Percentiles rank a stretch among this genome's conserved stretches.
Conservation (phyloP, 2,797 vertebrate species). For the Onychomys leucogaster region DNA sequence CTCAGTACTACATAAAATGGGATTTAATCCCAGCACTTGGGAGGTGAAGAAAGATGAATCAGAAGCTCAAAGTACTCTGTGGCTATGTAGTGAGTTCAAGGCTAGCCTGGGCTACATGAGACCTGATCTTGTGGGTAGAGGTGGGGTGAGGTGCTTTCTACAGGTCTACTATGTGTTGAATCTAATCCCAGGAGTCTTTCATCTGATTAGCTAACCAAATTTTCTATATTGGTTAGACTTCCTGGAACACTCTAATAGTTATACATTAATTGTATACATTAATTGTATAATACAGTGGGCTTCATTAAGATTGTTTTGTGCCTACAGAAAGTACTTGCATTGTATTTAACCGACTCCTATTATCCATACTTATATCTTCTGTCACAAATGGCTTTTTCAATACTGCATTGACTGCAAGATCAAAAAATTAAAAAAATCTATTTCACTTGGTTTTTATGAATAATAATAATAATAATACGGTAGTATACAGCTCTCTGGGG, state of each 20-base stretch:
- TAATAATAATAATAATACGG: not conserved
- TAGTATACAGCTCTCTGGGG: not conserved
- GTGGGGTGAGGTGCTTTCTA: not conserved
- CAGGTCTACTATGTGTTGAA: not conserved
- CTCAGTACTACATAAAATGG: not conserved
- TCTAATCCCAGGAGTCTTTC: not conserved
- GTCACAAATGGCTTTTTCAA: not conserved
- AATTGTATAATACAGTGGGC: not conserved
- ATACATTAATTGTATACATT: not conserved
- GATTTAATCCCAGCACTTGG: not conserved
- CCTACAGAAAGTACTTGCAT: not conserved
- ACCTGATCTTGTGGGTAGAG: not conserved
- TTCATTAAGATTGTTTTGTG: not conserved
- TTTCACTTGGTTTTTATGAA: constrained; percentile 31
- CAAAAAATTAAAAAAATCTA: not conserved
- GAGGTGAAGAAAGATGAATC: not conserved
- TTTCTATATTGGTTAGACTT: not conserved
- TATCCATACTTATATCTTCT: not conserved
- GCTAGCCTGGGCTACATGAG: not conserved
- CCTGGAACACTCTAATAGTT: not conserved
- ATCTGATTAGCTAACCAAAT: not conserved
- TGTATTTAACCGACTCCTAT: not conserved
- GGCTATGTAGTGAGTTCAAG: not conserved
- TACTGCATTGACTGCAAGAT: not conserved
- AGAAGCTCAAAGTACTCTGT: not conserved